Base-by-base conservation (phyloP, 2,888 invertebrate species). In the Mythimna albipuncta region DNA sequence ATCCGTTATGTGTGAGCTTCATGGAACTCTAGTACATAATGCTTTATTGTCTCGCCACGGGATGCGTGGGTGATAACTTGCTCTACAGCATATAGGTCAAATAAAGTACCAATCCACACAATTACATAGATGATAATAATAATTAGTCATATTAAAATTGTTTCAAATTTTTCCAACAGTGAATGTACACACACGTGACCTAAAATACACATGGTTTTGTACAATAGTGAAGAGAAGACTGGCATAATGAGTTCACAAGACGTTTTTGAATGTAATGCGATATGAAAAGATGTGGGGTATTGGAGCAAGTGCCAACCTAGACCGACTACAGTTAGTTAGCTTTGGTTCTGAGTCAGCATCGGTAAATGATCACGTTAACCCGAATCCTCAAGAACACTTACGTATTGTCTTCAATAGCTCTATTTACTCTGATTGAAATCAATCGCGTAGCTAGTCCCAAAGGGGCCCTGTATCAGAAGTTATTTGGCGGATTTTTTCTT, bases 211-310 rank as follows among this genome's bases (percentile, higher is more conserved):
- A 77, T 85, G 83, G 86, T 84, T 85, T 75, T 72, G 84, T 87
- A 87, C 86, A 88, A 87, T 87, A 77, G 81, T 82, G 77, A 85
- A 85, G 88, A 90, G 85, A 87, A 90, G 81, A 88, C 85, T 83
- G 85, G 86, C 85, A 87, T 89, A 91, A 92, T 91, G 91, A 93
- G 92, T 89, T 87, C 91, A 89, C 91, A 87, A 88, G 88, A 86
- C 84, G 87, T 89, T 88, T 89, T 89, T 91, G 88, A 91, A 90
- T 90, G 91, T 93, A 92, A 93, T 89, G 87, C 90, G 90, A 93
- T 93, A 91, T 89, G 88, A 90, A 91, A 91, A 92, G 89, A 95
- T 93, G 93, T 95, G 87, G 95, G 94, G 89, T 93, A 95, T 89
- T 92, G 88, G 96, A 94, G 88, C 95, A 91, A 89, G 88, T 89